A percentile compares a stretch with the other conserved stretches of the same genome.
These are phyloP conservation scores for Oophaga pumilio DNA, from an alignment of 2,113 vertebrate genomes.

Conservation along the genomic window DNA sequence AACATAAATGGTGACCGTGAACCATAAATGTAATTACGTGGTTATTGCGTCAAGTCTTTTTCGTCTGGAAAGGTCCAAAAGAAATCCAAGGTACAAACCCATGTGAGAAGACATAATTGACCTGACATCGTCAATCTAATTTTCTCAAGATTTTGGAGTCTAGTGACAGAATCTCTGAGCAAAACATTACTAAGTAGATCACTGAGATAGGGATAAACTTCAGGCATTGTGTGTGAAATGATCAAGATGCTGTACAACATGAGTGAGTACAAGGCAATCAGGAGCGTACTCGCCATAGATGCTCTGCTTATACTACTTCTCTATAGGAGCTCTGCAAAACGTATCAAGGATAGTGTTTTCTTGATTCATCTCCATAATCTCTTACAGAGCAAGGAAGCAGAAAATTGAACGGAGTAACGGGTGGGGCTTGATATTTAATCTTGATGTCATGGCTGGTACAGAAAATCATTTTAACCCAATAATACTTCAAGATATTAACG, in stretches of 20 bases:
- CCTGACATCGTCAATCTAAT: neutral
- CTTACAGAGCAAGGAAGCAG: constrained; percentile 43
- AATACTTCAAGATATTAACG: neutral
- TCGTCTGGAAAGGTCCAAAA: neutral
- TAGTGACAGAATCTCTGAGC: neutral
- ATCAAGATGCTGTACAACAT: constrained; percentile 16
- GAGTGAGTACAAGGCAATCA: neutral
- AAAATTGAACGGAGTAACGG: constrained; percentile 41
- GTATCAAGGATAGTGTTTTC: constrained; percentile 27
- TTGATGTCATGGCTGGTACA: neutral
- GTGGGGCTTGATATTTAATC: constrained; percentile 44
- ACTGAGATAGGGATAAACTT: constrained; percentile 7
- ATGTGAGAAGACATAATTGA: neutral
- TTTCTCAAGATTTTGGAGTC: neutral
- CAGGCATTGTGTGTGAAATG: constrained; percentile 18
- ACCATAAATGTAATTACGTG: neutral
- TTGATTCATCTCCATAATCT: constrained; percentile 45
- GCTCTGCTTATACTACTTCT: constrained; percentile 7
- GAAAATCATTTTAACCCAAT: constrained; percentile 17
- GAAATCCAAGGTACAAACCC: neutral
- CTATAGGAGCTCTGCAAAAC: constrained; percentile 16
- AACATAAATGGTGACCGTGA: neutral
- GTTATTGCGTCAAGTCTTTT: neutral
- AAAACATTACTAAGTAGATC: neutral
- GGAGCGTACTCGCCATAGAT: neutral